Percentiles rank a stretch among this genome's conserved stretches.
Conservation (phyloP, 2,888 invertebrate genomes). For the Leuctra nigra region DNA sequence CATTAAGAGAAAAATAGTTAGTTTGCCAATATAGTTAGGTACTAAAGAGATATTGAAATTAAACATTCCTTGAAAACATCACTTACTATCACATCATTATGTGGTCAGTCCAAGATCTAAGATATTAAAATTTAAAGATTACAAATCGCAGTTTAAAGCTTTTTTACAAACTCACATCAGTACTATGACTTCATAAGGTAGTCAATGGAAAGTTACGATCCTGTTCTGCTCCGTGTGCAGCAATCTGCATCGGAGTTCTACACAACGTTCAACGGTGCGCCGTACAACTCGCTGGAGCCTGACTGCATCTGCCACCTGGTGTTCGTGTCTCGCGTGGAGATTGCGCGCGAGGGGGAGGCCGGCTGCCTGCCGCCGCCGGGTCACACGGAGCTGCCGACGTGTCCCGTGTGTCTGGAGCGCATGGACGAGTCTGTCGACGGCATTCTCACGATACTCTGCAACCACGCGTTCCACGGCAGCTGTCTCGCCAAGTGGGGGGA, state of each 20-base stretch:
- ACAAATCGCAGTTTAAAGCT: no score
- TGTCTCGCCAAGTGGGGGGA: conserved; percentile 97
- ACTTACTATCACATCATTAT: no score
- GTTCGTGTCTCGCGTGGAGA: conserved; percentile 91
- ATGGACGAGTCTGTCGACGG: conserved; percentile 99
- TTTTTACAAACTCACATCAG: no score
- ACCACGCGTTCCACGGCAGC: conserved; percentile 95
- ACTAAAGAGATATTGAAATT: no score
- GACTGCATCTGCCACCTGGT: conserved; percentile 88
- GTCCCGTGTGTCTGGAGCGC: conserved; percentile 93
- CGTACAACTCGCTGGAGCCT: conserved; percentile 90
- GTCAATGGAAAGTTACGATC: neutral
- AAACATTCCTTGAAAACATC: no score
- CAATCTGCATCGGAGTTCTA: conserved; percentile 87
- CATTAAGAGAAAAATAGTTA: no score
- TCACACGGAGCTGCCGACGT: conserved; percentile 93
- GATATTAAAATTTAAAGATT: no score
- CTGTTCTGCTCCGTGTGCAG: conserved; percentile 40
- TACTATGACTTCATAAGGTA: no score
- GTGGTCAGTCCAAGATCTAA: no score
- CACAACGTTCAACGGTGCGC: conserved; percentile 82
- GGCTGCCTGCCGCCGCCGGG: conserved; percentile 51
- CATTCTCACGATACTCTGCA: conserved; percentile 94
- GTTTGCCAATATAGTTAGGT: no score
- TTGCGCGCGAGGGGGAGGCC: conserved; percentile 64